These are phyloP conservation scores for Abrostola tripartita DNA, from an alignment of 2,888 invertebrate species.

Conservation along the genomic window DNA sequence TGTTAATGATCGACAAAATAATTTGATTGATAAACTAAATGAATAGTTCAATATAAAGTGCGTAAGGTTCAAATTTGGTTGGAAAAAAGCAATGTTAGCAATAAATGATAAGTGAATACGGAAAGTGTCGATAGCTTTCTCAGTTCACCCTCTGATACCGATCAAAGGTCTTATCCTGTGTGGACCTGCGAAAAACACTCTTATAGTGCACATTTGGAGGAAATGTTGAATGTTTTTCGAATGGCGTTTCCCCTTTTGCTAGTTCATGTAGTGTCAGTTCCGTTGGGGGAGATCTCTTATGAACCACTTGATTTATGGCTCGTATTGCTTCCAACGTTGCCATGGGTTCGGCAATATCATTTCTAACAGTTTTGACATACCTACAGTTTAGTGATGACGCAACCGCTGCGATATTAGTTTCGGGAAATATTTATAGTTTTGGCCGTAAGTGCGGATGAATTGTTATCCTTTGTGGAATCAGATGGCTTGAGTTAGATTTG, in stretches of 20 bases:
- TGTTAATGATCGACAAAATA: conserved; percentile 25
- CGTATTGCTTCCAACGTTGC: conserved; percentile 65
- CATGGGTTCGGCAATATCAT: conserved; percentile 70
- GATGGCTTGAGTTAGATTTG: conserved; percentile 4
- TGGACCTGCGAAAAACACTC: conserved; percentile 72
- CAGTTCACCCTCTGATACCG: conserved; percentile 77
- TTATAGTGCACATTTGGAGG: conserved; percentile 64
- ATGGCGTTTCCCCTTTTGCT: conserved; percentile 74
- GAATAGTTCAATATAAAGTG: conserved; percentile 29
- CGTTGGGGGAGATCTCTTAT: conserved; percentile 72
- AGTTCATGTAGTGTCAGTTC: conserved; percentile 77
- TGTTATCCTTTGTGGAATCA: conserved; percentile 50
- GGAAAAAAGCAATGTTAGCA: conserved; percentile 49
- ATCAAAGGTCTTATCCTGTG: conserved; percentile 77
- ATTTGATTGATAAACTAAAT: conserved; percentile 12
- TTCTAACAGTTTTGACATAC: conserved; percentile 67
- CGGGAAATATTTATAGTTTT: conserved; percentile 66
- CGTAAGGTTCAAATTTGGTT: conserved; percentile 68
- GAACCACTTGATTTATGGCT: conserved; percentile 78
- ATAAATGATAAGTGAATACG: conserved; percentile 76
- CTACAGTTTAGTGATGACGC: conserved; percentile 66
- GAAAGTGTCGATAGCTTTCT: conserved; percentile 80
- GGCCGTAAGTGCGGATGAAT: conserved; percentile 45
- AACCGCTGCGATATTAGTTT: conserved; percentile 69
- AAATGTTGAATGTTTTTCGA: conserved; percentile 73